phyloP scores from a whole-genome alignment of 2,797 vertebrate genomes.

The Tenualosa ilisha region DNA sequence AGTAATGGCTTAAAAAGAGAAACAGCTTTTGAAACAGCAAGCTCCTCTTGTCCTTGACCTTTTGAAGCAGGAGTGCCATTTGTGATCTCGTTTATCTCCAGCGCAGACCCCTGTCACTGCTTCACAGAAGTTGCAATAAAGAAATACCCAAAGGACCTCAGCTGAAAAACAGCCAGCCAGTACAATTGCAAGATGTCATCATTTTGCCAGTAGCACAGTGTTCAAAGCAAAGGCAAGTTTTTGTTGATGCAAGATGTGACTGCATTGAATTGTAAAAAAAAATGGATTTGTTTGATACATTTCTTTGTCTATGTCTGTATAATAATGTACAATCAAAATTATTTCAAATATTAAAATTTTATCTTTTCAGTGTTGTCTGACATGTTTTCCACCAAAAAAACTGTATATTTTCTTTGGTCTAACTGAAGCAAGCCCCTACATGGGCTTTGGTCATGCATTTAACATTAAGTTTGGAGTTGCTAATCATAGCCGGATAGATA shows the following conservation, averaged over 20 bases:
- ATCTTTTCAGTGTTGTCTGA: not conserved
- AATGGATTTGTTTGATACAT: not conserved
- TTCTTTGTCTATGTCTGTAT: not conserved
- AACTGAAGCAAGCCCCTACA: not conserved
- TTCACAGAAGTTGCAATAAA: constrained; percentile 15
- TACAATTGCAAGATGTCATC: not conserved
- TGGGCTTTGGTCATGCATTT: not conserved
- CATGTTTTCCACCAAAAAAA: not conserved
- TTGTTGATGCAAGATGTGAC: not conserved
- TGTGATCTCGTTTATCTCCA: constrained; percentile 26
- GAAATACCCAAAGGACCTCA: not conserved
- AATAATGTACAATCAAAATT: not conserved
- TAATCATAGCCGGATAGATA: not conserved
- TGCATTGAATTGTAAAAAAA: no score
- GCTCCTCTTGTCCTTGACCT: constrained; percentile 17
- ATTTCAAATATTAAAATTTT: not conserved
- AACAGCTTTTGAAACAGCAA: not conserved
- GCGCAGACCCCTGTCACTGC: constrained; percentile 25
- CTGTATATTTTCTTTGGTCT: not conserved
- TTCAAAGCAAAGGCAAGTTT: not conserved
- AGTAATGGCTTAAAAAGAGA: constrained; percentile 18
- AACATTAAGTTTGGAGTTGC: not conserved
- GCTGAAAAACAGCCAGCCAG: not conserved
- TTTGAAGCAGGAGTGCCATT: not conserved
- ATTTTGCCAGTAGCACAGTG: not conserved